Conservation (phyloP, 2,113 vertebrate genomes). For the Tinamus guttatus region DNA sequence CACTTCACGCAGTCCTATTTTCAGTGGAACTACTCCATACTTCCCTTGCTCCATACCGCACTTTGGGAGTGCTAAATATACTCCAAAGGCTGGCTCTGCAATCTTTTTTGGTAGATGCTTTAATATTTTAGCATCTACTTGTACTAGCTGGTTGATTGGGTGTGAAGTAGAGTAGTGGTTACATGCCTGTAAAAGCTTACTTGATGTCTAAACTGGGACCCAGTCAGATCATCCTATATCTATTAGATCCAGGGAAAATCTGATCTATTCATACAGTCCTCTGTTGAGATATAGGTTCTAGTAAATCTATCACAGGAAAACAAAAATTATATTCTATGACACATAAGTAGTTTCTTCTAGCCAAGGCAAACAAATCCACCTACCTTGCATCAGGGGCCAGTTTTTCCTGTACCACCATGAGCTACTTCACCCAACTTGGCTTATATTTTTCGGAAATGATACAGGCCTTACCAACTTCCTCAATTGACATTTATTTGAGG, state of each 20-base stretch:
- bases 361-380: neutral
- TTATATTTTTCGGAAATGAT: neutral
- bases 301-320: neutral
- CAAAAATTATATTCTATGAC: neutral
- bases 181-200: neutral
- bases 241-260: neutral
- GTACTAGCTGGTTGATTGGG: neutral
- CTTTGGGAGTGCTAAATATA: neutral
- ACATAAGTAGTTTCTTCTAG: neutral
- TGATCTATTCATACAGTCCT: neutral
- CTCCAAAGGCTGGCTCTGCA: neutral
- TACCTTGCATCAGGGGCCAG: neutral
- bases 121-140: neutral
- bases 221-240: accelerated
- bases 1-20: neutral
- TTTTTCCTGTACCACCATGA: neutral
- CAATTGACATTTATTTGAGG: neutral
- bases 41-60: neutral
- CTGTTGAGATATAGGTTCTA: neutral
- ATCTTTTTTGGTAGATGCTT: neutral
- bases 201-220: neutral
- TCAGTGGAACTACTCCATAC: neutral
- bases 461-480: neutral
- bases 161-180: accelerated
- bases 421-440: neutral